A percentile compares a stretch with the other conserved stretches of the same genome.
Evolutionary conservation across 2,797 vertebrate species (phyloP).

Genomic region (Pseudochirops cupreus): DNA sequence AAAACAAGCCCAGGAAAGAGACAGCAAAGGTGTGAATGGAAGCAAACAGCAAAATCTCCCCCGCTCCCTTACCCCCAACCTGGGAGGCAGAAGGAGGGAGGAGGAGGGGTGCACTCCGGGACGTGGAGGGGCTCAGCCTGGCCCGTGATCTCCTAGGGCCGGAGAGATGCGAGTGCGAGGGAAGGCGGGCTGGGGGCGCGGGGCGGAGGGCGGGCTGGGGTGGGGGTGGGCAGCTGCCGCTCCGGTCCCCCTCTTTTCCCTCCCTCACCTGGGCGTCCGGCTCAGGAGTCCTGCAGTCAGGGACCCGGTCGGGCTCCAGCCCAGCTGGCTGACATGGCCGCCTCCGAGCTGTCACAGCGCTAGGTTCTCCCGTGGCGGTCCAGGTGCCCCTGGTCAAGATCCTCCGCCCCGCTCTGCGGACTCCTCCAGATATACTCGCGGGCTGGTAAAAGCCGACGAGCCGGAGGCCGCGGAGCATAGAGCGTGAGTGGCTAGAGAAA

Average conservation of each 20-base stretch:
- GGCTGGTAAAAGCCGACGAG: constrained; percentile 8
- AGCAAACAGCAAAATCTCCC: background rate
- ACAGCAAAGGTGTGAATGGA: background rate
- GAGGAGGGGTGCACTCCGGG: constrained; percentile 25
- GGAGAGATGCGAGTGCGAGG: background rate
- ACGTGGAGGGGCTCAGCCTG: background rate
- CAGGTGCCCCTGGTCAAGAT: constrained; percentile 17
- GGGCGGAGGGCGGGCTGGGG: background rate
- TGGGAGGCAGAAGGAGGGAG: background rate
- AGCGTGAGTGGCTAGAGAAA: constrained; percentile 77
- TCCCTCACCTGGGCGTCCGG: constrained; percentile 71
- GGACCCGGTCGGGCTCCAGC: constrained; percentile 56
- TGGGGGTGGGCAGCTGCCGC: background rate
- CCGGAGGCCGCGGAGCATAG: constrained; percentile 68
- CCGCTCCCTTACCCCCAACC: background rate
- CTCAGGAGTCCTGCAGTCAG: constrained; percentile 53
- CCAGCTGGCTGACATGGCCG: constrained; percentile 66
- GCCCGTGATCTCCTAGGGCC: background rate
- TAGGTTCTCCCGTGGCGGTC: constrained; percentile 65
- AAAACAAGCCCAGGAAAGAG: background rate
- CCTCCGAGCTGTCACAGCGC: constrained; percentile 66
- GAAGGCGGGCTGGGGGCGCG: constrained; percentile 35
- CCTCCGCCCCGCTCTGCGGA: constrained; percentile 62
- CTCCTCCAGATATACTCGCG: constrained; percentile 35
- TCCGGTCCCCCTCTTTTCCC: background rate